Percentiles rank a stretch among this genome's conserved stretches.
These are phyloP conservation scores for Chinchilla lanigera DNA, from an alignment of 2,113 vertebrate species.

Conservation along the genomic window DNA sequence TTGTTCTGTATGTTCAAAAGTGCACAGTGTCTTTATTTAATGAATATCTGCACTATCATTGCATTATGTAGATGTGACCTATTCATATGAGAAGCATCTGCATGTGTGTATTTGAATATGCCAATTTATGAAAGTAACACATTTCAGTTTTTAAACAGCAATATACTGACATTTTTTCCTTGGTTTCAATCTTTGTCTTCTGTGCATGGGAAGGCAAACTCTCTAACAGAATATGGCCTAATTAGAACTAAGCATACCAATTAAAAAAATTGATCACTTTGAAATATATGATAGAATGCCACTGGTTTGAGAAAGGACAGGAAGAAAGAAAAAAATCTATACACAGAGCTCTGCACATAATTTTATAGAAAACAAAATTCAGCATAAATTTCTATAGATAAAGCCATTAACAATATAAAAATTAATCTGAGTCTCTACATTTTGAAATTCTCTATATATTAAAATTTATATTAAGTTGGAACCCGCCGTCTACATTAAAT, in stretches of 20 bases:
- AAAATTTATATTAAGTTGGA: conserved; percentile 65
- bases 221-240: background rate
- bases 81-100: background rate
- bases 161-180: conserved; percentile 38
- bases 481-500: background rate
- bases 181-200: background rate
- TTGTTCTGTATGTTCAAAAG: background rate
- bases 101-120: background rate
- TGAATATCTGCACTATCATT: background rate
- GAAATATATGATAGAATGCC: conserved; percentile 13
- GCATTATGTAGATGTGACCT: conserved; percentile 48
- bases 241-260: conserved; percentile 53
- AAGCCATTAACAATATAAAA: conserved; percentile 53
- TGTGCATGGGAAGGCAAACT: background rate
- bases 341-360: background rate
- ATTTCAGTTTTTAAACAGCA: conserved; percentile 66
- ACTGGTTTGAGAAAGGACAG: background rate
- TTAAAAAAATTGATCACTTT: conserved; percentile 51
- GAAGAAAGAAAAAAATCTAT: conserved; percentile 39
- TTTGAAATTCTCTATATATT: conserved; percentile 40
- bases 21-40: background rate
- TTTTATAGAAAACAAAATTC: conserved; percentile 30
- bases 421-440: conserved; percentile 32
- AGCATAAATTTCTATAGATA: conserved; percentile 25
- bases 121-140: conserved; percentile 17